Conservation (phyloP, 2,797 vertebrate species). For the Pipistrellus pygmaeus region DNA sequence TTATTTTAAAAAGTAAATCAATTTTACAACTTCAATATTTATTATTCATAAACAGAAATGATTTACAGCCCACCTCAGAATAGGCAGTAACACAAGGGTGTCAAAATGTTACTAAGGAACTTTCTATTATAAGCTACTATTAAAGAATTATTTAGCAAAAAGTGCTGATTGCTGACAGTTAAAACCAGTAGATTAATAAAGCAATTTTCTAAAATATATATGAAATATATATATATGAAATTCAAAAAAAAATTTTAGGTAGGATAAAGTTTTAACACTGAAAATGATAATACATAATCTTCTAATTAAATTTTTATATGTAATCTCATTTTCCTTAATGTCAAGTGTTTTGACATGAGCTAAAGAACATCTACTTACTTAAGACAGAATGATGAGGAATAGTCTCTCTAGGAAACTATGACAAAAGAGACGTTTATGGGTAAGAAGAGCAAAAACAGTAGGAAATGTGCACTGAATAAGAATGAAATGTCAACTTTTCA, state of each 20-base stretch:
- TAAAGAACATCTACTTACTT: neutral
- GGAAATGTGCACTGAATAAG: neutral
- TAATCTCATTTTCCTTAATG: neutral
- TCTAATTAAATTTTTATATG: neutral
- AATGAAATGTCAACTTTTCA: neutral
- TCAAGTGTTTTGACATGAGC: neutral
- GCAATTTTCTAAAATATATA: neutral
- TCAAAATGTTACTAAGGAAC: neutral
- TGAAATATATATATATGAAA: neutral
- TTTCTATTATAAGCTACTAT: neutral
- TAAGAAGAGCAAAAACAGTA: neutral
- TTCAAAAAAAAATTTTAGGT: neutral
- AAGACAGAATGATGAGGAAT: neutral
- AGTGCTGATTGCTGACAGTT: neutral
- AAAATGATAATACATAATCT: neutral
- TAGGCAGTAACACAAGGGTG: neutral
- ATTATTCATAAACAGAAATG: neutral
- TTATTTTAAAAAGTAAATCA: neutral
- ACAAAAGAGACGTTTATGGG: neutral
- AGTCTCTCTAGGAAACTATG: neutral
- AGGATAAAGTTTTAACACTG: neutral
- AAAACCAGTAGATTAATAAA: neutral
- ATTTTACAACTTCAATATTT: neutral
- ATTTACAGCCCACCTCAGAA: neutral
- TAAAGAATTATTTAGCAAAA: neutral